phyloP scores from a whole-genome alignment of 2,113 vertebrate genomes.

The Cyrtonyx montezumae region DNA sequence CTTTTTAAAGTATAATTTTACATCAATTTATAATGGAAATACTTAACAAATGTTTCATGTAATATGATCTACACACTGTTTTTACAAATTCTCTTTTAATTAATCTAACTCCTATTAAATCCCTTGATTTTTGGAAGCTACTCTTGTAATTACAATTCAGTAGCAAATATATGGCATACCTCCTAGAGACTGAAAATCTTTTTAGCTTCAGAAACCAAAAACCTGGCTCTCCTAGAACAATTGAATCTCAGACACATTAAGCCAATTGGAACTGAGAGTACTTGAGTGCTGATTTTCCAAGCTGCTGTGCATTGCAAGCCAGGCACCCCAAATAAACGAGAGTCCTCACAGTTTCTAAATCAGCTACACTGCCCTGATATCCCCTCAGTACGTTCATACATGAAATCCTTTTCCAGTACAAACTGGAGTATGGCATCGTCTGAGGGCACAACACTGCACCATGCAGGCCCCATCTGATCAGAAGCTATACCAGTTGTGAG shows the following conservation, averaged over 20 bases:
- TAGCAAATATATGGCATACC: not conserved
- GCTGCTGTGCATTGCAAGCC: not conserved
- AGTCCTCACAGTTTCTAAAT: not conserved
- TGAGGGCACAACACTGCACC: not conserved
- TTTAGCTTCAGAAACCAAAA: not conserved
- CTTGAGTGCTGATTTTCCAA: not conserved
- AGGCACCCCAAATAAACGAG: not conserved
- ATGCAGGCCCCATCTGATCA: not conserved
- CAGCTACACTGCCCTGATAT: not conserved
- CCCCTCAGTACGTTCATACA: not conserved
- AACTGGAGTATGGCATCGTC: not conserved
- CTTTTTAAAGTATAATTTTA: not conserved
- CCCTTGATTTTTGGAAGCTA: not conserved
- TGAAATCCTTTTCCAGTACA: fast-evolving
- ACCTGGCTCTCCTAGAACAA: not conserved
- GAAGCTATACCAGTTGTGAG: not conserved
- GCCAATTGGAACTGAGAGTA: not conserved
- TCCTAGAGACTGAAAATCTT: not conserved
- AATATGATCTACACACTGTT: not conserved
- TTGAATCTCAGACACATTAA: not conserved
- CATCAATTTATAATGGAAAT: constrained; percentile 29
- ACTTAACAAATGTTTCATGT: not conserved
- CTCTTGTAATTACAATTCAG: not conserved
- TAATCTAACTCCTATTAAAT: not conserved
- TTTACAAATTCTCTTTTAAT: not conserved